Conservation (phyloP, 2,888 invertebrate species). For the Drosophila prolongata region DNA sequence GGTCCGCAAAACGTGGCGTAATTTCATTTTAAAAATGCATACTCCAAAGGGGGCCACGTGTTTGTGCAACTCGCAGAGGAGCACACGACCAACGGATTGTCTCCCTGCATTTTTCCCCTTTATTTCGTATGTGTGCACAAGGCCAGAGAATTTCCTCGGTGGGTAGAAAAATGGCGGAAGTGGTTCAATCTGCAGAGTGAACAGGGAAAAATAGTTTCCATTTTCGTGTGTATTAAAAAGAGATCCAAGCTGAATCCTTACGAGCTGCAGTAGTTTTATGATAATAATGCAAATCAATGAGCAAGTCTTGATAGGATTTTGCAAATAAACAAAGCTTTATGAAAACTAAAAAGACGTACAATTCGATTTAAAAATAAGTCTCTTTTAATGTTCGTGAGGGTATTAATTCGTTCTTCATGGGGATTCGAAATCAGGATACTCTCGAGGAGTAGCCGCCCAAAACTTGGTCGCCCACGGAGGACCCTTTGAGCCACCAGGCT, state of each 20-base stretch:
- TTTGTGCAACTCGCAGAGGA: not conserved
- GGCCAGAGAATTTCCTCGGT: not conserved
- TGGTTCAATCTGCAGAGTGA: conserved; percentile 3
- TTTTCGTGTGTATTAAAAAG: conserved; percentile 2
- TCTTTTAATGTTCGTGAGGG: no score
- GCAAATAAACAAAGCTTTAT: not conserved
- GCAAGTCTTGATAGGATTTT: no score
- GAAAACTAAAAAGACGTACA: no score
- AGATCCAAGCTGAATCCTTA: not conserved
- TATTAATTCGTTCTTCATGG: no score
- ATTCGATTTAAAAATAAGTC: not conserved
- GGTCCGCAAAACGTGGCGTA: conserved; percentile 60
- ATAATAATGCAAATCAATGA: no score
- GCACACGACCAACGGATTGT: not conserved
- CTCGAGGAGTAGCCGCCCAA: not conserved
- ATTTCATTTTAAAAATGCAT: conserved; percentile 77
- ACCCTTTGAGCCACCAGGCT: conserved; percentile 50
- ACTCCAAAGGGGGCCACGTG: conserved; percentile 12
- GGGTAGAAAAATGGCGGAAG: not conserved
- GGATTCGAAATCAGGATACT: not conserved
- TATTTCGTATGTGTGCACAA: not conserved
- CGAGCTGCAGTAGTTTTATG: not conserved
- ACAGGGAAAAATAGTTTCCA: conserved; percentile 1
- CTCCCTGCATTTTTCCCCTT: not conserved
- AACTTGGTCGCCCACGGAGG: conserved; percentile 8